phyloP scores from a whole-genome alignment of 2,797 vertebrate genomes.

The Meriones psammophilus region DNA sequence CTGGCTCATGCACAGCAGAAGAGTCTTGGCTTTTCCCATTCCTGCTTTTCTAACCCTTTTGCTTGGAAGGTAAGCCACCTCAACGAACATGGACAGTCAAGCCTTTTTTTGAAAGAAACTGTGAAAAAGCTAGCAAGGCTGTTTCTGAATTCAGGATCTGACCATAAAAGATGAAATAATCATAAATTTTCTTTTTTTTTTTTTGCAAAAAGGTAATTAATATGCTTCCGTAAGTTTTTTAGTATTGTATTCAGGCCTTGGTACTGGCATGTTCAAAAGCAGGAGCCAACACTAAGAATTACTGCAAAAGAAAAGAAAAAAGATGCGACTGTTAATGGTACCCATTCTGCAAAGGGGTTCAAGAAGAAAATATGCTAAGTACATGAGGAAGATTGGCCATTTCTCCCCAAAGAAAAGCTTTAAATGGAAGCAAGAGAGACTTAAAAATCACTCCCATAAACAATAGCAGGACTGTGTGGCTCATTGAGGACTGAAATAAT shows the following conservation, averaged over 20 bases:
- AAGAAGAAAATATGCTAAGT: constrained; percentile 77
- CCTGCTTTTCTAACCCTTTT: not conserved
- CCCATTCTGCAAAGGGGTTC: constrained; percentile 56
- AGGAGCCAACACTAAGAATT: constrained; percentile 48
- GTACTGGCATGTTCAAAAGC: constrained; percentile 68
- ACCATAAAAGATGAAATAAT: constrained; percentile 56
- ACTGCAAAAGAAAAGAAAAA: not conserved
- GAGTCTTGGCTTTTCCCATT: not conserved
- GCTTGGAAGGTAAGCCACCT: not conserved
- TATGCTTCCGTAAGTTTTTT: constrained; percentile 48
- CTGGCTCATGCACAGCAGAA: not conserved
- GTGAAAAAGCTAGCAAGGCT: constrained; percentile 4
- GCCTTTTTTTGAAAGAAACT: not conserved
- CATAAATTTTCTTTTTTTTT: constrained; percentile 31
- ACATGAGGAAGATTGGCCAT: constrained; percentile 47
- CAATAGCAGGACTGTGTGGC: constrained; percentile 49
- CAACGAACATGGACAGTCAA: not conserved
- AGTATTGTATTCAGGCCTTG: constrained; percentile 58
- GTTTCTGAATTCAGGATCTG: constrained; percentile 37
- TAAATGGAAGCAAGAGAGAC: constrained; percentile 68
- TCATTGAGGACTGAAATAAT: constrained; percentile 75
- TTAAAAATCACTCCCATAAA: constrained; percentile 77
- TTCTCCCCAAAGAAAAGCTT: constrained; percentile 70
- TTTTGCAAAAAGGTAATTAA: constrained; percentile 72
- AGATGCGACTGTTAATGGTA: constrained; percentile 38